Evolutionary conservation across 2,113 vertebrate genomes (phyloP).

Genomic region (Callospermophilus lateralis): DNA sequence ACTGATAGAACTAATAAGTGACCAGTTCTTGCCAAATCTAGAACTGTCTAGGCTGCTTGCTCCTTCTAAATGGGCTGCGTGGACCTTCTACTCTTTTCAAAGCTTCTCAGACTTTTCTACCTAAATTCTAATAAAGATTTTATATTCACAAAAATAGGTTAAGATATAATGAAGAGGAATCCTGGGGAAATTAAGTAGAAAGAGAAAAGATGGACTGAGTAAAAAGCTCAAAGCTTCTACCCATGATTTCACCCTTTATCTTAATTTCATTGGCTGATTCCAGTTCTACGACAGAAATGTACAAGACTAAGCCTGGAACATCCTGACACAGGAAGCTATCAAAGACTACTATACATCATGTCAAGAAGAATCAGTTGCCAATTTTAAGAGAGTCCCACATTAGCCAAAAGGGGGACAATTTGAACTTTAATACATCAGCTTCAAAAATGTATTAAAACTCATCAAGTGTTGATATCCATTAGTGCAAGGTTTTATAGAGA

Average conservation of each 20-base stretch:
- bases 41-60: not conserved
- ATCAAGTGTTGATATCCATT: not conserved
- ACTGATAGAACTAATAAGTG: conserved; percentile 39
- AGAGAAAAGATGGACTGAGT: not conserved
- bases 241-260: conserved; percentile 1
- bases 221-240: conserved; percentile 2
- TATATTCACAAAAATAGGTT: not conserved
- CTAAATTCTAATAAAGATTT: conserved; percentile 20
- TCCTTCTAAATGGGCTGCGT: not conserved
- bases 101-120: not conserved
- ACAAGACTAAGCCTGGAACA: not conserved
- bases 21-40: not conserved
- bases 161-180: not conserved
- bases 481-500: not conserved
- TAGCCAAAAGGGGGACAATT: not conserved
- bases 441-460: not conserved
- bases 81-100: not conserved
- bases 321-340: not conserved
- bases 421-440: not conserved
- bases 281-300: not conserved
- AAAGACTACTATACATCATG: not conserved
- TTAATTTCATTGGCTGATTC: conserved; percentile 41
- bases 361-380: not conserved
- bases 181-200: not conserved
- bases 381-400: not conserved